These are phyloP conservation scores for Drosophila fungiperda DNA, from an alignment of 2,888 invertebrate genomes.

Conservation along the genomic window DNA sequence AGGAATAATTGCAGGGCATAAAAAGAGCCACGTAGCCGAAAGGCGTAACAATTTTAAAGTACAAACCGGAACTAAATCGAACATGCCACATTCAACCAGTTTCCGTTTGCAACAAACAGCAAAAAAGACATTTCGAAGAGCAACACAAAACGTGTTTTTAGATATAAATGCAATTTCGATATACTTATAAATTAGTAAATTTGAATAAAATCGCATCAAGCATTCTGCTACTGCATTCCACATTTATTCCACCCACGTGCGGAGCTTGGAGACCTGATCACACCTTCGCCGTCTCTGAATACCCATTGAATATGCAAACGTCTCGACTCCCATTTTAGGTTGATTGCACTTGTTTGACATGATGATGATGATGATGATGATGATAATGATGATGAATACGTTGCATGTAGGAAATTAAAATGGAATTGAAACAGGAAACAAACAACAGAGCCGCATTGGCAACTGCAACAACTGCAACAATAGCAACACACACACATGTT, in stretches of 20 bases:
- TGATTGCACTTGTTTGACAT: conserved; percentile 74
- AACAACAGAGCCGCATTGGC: conserved; percentile 41
- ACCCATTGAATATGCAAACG: conserved; percentile 17
- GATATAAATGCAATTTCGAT: not conserved
- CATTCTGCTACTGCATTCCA: not conserved
- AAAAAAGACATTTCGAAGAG: not conserved
- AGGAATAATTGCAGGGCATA: conserved; percentile 14
- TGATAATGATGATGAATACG: conserved; percentile 6
- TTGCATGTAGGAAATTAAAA: conserved; percentile 69
- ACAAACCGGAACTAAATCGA: not conserved
- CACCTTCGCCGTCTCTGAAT: conserved; percentile 23
- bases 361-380: conserved; percentile 7
- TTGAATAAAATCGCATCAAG: not conserved
- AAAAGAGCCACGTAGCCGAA: conserved; percentile 1
- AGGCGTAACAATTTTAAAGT: conserved; percentile 6
- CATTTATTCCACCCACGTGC: conserved; percentile 18
- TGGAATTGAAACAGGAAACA: conserved; percentile 66
- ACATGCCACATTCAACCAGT: not conserved
- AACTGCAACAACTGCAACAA: conserved; percentile 16
- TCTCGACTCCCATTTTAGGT: conserved; percentile 44
- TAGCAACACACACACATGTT: conserved; percentile 43
- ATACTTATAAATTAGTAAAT: not conserved
- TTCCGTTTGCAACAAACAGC: not conserved
- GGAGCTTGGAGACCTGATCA: conserved; percentile 30
- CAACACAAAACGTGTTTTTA: not conserved